Conservation (phyloP, 92 coral and sea anemone species). For the Blastomussa wellsi region DNA sequence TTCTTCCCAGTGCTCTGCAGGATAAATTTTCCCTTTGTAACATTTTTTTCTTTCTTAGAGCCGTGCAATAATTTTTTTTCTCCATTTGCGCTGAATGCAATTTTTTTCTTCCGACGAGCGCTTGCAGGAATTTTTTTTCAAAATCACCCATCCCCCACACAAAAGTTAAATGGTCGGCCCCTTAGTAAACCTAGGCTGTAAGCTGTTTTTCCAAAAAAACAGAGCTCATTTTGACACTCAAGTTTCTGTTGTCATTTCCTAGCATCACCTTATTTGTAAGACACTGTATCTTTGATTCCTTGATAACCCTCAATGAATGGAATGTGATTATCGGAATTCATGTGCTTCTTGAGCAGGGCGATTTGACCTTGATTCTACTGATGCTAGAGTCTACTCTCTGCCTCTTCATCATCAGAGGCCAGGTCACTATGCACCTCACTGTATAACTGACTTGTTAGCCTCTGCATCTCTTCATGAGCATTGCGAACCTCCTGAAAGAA, state of each 20-base stretch:
- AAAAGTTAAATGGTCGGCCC: too few species aligned
- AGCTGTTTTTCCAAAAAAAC: neutral
- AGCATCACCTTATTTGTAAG: neutral
- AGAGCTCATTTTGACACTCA: neutral
- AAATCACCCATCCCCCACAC: too few species aligned
- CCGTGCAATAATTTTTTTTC: too few species aligned
- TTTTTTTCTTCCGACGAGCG: too few species aligned
- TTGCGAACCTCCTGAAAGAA: conserved; percentile 77
- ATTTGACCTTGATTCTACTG: neutral
- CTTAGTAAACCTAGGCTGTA: neutral
- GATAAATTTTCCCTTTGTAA: too few species aligned
- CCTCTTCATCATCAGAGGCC: conserved; percentile 73
- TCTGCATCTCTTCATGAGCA: conserved; percentile 92
- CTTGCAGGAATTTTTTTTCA: too few species aligned
- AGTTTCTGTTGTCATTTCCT: neutral
- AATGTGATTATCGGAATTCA: neutral
- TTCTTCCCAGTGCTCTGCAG: too few species aligned
- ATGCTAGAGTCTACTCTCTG: conserved; percentile 64
- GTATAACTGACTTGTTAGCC: conserved; percentile 84
- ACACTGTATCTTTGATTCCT: neutral
- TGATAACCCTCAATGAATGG: neutral
- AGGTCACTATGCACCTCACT: conserved; percentile 81
- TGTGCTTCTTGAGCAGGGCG: neutral
- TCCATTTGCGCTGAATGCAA: too few species aligned
- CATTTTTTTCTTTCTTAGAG: too few species aligned